Evolutionary conservation across 2,113 vertebrate genomes (phyloP), one percentile per base, ranked within the genome.

Genomic region (Mesitornis unicolor): DNA sequence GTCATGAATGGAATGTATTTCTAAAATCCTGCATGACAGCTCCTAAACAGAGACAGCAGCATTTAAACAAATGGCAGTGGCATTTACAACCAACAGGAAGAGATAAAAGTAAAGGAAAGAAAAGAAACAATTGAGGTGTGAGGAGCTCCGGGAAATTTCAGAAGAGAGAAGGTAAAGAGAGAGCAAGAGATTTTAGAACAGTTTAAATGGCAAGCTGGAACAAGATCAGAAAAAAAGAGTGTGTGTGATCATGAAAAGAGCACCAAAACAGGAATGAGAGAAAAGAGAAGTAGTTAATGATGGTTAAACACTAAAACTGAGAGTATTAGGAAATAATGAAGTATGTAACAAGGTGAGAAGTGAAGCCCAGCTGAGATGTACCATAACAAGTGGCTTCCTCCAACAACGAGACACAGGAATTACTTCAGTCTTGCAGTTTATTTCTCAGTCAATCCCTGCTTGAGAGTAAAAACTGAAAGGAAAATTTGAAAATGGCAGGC

Each of bases 401-500:
- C 17, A 90, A 33, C 31, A 78, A 40, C 31, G 43, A 92, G 20
- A 63, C 33, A 79, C 4, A 51, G 42, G 48, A 91, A 94, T 90
- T 94, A 69, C 14, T 75, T 87, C 59, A 67, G 47, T 29, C 43
- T 95, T 78, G 91, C 47, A 90, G 56, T 8, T 81, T 85, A 92
- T 93, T 95, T 97, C 86, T 89, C 38, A 76, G 43, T 79, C 56
- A 90, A 35, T 79, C n/a, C 84, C 71, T 94, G 64, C 17, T 76
- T 70, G 38, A 21, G 12, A 87, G 33, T 56, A 54, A 83, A 91
- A 93, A 88, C 57, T 54, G 4, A 67, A 94, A 61, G n/a, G 16
- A 79, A 93, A 71, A 85, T 26, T 59, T 0, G 6, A 89, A 91
- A 92, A 59, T 31, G 22, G 21, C 10, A 89, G 21, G 10, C 25